A percentile compares a stretch with the other conserved stretches of the same genome.
Conservation (phyloP, 2,888 invertebrate species). For the Drosophila cognata region DNA sequence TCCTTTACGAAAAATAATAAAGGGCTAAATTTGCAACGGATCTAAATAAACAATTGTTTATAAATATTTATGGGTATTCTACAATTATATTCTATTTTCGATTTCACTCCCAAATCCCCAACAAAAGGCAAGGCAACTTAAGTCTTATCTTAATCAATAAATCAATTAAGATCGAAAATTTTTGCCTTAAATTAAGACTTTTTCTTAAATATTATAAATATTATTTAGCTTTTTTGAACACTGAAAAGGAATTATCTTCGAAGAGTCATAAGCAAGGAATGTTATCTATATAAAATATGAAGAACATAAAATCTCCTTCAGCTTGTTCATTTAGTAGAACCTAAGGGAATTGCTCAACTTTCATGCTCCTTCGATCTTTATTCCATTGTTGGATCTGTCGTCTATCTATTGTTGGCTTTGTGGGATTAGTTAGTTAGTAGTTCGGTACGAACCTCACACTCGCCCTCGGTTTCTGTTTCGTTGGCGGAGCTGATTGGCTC, state of each 20-base stretch:
- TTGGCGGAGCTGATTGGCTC: constrained; percentile 58
- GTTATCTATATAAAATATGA: no score
- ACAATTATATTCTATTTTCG: no score
- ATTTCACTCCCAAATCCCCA: no score
- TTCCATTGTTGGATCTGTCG: background rate
- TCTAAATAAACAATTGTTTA: no score
- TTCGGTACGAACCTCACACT: constrained; percentile 54
- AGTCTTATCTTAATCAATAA: no score
- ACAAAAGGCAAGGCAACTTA: no score
- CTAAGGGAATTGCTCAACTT: background rate
- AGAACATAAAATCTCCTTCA: background rate
- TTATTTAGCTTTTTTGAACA: background rate
- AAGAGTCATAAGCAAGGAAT: background rate
- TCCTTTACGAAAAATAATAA: no score
- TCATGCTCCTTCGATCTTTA: background rate
- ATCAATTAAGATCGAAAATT: background rate
- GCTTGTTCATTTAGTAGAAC: background rate
- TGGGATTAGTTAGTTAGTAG: constrained; percentile 22
- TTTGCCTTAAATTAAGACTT: background rate
- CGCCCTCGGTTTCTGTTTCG: constrained; percentile 59
- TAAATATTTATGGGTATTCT: no score
- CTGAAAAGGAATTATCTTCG: background rate
- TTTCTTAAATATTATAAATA: background rate
- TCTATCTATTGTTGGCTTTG: background rate
- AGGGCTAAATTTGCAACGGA: no score